Conservation (phyloP, 2,888 invertebrate genomes). For the Isotomurus palustris region DNA sequence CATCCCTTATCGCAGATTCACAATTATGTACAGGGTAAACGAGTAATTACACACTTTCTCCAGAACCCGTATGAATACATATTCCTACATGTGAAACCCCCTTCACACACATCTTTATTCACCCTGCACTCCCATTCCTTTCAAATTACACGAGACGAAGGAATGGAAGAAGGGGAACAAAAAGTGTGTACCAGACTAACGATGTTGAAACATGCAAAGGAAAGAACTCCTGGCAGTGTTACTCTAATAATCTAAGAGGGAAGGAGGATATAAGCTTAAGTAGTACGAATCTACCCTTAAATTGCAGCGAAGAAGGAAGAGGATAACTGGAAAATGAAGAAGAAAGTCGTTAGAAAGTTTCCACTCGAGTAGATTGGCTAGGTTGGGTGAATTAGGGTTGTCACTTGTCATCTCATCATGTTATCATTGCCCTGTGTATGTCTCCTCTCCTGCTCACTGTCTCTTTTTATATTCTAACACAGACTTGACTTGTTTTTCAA, state of each 20-base stretch:
- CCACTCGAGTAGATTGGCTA: conserved; percentile 30
- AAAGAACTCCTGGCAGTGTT: background rate
- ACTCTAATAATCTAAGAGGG: background rate
- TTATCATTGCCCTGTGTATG: no score
- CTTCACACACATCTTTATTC: no score
- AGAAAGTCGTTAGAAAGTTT: conserved; percentile 40
- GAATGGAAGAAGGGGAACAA: conserved; percentile 12
- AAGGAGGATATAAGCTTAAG: background rate
- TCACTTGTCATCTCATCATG: conserved; percentile 9
- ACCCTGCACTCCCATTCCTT: background rate
- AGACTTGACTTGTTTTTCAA: no score
- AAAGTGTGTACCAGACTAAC: conserved; percentile 22
- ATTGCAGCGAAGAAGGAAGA: conserved; percentile 5
- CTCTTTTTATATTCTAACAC: no score
- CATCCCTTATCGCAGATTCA: no score
- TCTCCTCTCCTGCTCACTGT: no score
- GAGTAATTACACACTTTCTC: no score
- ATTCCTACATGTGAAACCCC: no score
- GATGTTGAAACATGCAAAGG: conserved; percentile 31
- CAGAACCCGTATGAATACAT: no score
- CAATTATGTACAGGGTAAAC: no score
- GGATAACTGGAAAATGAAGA: no score
- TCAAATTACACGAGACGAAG: conserved; percentile 11
- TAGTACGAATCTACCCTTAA: conserved; percentile 1
- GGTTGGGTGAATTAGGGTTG: background rate